phyloP scores from a whole-genome alignment of 2,113 vertebrate genomes.

The Fregetta grallaria region DNA sequence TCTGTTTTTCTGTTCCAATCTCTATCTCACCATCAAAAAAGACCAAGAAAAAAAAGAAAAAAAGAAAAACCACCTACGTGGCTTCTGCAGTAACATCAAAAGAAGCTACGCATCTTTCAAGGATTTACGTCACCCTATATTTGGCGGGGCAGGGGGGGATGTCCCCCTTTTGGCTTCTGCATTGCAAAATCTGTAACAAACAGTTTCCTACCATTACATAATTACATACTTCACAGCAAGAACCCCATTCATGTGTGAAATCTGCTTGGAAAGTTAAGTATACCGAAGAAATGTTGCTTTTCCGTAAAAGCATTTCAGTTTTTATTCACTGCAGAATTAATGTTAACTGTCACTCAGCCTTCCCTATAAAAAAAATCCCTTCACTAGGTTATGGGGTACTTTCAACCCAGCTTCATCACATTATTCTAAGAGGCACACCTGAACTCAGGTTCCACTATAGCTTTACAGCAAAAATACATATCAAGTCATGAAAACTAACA shows the following conservation, averaged over 20 bases:
- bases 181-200: not conserved
- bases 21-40: not conserved
- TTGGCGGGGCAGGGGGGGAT: not conserved
- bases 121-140: not conserved
- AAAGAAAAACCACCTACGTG: not conserved
- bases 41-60: not conserved
- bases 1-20: not conserved
- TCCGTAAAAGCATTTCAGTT: not conserved
- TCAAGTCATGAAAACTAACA: not conserved
- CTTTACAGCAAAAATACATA: not conserved
- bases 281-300: not conserved
- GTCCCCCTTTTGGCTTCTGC: not conserved
- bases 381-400: not conserved
- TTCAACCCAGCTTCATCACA: not conserved
- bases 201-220: not conserved
- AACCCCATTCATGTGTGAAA: not conserved
- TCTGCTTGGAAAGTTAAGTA: not conserved
- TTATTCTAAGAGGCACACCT: not conserved
- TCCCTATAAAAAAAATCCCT: not conserved
- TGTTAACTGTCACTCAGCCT: not conserved
- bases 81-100: not conserved
- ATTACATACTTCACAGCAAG: not conserved
- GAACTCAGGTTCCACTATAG: not conserved
- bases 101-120: not conserved
- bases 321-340: not conserved